Evolutionary conservation across 2,888 invertebrate species (phyloP).

Genomic region (Orthosia gracilis): DNA sequence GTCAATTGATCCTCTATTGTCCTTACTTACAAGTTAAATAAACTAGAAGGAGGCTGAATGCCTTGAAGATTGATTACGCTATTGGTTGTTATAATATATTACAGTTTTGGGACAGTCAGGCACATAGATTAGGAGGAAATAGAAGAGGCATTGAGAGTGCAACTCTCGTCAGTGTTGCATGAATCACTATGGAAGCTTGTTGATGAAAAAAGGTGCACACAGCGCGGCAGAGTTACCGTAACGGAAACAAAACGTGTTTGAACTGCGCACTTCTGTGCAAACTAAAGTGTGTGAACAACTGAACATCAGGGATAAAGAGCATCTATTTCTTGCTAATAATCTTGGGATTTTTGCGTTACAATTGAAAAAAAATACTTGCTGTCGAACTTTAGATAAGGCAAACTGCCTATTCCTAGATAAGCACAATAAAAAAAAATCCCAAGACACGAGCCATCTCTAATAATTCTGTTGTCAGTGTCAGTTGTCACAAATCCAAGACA

Average conservation of each 20-base stretch:
- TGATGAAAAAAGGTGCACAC: too few relatives aligned
- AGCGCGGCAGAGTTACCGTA: too few relatives aligned
- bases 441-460: too few relatives aligned
- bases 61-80: constrained; percentile 73
- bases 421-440: too few relatives aligned
- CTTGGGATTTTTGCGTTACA: background rate
- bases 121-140: constrained; percentile 50
- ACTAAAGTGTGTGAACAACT: too few relatives aligned
- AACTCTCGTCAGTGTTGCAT: too few relatives aligned
- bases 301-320: too few relatives aligned
- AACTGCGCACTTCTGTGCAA: too few relatives aligned
- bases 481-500: background rate
- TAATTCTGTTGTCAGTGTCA: too few relatives aligned
- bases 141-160: constrained; percentile 38
- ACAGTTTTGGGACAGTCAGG: constrained; percentile 69
- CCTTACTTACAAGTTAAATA: constrained; percentile 65
- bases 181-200: too few relatives aligned
- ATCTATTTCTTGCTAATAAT: background rate
- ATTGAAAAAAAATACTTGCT: background rate
- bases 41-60: constrained; percentile 64
- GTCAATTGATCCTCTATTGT: constrained; percentile 49
- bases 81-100: constrained; percentile 74
- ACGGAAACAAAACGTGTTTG: too few relatives aligned
- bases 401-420: background rate
- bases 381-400: background rate